These are phyloP conservation scores for crab-eating macaque (Macaca fascicularis) DNA, from an alignment of 2,113 vertebrate species.

Conservation along the genomic window DNA sequence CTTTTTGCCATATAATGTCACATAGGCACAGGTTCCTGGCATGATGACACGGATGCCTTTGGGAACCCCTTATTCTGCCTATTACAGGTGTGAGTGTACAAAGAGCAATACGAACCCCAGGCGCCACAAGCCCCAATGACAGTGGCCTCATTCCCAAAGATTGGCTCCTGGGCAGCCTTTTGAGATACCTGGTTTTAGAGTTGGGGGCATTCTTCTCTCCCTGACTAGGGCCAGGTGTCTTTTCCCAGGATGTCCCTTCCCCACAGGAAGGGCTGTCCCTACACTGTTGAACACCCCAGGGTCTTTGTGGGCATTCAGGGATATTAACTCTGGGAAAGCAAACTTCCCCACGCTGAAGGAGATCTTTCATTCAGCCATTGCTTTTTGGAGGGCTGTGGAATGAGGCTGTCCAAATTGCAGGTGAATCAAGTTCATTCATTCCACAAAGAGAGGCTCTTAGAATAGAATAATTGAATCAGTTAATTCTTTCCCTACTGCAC, in stretches of 20 bases:
- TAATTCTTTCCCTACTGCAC: background rate
- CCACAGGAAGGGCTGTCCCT: background rate
- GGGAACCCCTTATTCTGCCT: background rate
- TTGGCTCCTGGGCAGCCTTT: background rate
- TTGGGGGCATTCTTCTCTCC: fast-evolving
- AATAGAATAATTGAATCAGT: background rate
- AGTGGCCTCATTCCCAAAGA: background rate
- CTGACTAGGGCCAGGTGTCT: background rate
- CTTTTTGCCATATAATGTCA: background rate
- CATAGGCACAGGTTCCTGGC: background rate
- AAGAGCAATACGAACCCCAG: background rate
- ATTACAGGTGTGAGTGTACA: background rate
- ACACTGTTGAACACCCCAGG: background rate
- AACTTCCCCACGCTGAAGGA: background rate
- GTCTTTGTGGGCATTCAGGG: background rate
- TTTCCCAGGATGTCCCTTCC: background rate
- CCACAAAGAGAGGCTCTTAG: background rate
- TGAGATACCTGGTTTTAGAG: background rate
- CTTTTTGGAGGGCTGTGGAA: background rate
- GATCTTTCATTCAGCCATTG: background rate
- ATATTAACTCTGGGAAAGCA: background rate
- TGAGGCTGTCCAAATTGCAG: background rate
- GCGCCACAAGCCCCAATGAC: background rate
- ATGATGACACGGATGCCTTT: background rate
- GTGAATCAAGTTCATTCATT: background rate